Percentiles rank a stretch among this genome's conserved stretches.
These are phyloP conservation scores for Cyrtorhinus lividipennis DNA, from an alignment of 1,140 invertebrate species.

Conservation along the genomic window DNA sequence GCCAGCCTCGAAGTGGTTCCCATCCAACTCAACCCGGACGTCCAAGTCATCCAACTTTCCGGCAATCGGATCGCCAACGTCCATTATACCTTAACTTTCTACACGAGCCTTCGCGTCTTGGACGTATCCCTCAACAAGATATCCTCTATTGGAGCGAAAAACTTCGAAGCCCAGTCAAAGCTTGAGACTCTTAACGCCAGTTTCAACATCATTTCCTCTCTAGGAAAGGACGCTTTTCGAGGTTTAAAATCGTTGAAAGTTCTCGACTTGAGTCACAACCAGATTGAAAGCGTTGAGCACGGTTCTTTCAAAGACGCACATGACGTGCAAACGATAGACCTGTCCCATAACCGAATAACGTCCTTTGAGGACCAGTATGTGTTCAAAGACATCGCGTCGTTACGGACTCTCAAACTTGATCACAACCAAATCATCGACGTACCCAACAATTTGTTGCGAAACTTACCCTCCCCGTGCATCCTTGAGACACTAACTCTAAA, in stretches of 20 bases:
- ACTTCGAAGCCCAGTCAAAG: slow-evolving; percentile 58
- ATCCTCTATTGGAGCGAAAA: slow-evolving; percentile 54
- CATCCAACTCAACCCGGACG: slow-evolving; percentile 73
- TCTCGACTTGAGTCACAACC: slow-evolving; percentile 61
- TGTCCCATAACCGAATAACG: slow-evolving; percentile 59
- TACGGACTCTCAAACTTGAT: slow-evolving; percentile 50
- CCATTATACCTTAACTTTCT: slow-evolving; percentile 57
- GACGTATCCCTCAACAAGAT: slow-evolving; percentile 71
- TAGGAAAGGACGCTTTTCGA: slow-evolving; percentile 58
- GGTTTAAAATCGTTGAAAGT: slow-evolving; percentile 50
- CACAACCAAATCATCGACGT: slow-evolving; percentile 64
- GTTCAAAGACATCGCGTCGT: slow-evolving; percentile 49
- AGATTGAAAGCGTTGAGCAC: slow-evolving; percentile 51
- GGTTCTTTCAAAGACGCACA: slow-evolving; percentile 55
- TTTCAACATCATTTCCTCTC: slow-evolving; percentile 48
- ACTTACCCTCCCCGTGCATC: slow-evolving; percentile 40
- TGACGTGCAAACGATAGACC: slow-evolving; percentile 51
- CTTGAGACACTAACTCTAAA: slow-evolving; percentile 53
- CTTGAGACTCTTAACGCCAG: slow-evolving; percentile 59
- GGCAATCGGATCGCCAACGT: slow-evolving; percentile 56
- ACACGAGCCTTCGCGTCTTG: slow-evolving; percentile 58
- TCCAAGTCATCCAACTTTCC: slow-evolving; percentile 57
- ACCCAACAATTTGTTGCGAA: slow-evolving; percentile 38
- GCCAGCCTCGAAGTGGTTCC: slow-evolving; percentile 67
- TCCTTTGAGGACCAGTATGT: slow-evolving; percentile 50